Conservation (phyloP, 1,140 invertebrate genomes). For the Cotesia glomerata region DNA sequence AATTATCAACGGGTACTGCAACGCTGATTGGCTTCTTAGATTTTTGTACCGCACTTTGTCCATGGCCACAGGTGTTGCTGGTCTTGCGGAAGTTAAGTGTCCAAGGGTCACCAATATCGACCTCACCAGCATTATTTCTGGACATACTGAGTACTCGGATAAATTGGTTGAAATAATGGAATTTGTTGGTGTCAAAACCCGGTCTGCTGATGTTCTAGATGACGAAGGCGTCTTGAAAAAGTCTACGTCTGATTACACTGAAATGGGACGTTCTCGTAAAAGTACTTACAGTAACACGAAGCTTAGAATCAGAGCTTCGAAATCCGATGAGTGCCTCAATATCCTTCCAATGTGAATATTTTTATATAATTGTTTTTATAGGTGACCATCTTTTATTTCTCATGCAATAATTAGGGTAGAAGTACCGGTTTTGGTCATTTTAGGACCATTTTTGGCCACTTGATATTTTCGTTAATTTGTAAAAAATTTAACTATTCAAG, state of each 20-base stretch:
- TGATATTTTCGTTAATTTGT: too few relatives aligned
- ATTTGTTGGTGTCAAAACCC: constrained; percentile 50
- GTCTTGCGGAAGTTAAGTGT: constrained; percentile 67
- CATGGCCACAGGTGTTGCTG: constrained; percentile 67
- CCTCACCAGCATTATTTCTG: constrained; percentile 66
- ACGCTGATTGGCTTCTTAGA: constrained; percentile 73
- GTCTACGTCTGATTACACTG: constrained; percentile 43
- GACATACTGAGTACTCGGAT: constrained; percentile 71
- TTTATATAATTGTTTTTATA: constrained; percentile 1
- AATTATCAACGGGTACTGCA: constrained; percentile 74
- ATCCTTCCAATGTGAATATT: constrained; percentile 9
- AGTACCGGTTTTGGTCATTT: too few relatives aligned
- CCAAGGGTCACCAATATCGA: constrained; percentile 70
- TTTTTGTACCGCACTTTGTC: constrained; percentile 73
- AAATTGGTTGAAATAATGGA: constrained; percentile 67
- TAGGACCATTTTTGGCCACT: too few relatives aligned
- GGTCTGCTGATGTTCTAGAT: constrained; percentile 38
- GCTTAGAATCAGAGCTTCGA: constrained; percentile 23
- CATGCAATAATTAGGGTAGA: too few relatives aligned
- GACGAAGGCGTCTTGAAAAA: constrained; percentile 45
- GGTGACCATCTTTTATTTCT: too few relatives aligned
- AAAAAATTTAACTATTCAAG: too few relatives aligned
- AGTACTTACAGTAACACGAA: neutral
- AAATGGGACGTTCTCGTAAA: neutral
- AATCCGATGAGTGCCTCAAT: constrained; percentile 37